phyloP scores from a whole-genome alignment of 2,888 invertebrate species.

The Zele albiditarsus region DNA sequence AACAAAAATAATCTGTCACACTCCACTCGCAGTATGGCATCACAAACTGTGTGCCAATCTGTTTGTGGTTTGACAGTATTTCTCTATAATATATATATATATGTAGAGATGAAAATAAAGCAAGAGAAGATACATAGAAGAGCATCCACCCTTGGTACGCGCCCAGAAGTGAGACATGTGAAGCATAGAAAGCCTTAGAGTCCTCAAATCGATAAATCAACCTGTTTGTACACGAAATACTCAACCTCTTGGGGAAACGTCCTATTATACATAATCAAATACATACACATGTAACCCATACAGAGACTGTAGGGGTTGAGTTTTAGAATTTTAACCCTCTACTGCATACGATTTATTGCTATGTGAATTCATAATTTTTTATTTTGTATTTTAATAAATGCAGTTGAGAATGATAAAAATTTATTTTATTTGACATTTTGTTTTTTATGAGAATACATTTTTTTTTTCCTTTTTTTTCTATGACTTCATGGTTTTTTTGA shows the following conservation, averaged over 20 bases:
- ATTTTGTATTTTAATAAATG: no score
- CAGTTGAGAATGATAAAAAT: no score
- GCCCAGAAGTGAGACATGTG: constrained; percentile 19
- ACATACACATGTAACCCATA: background rate
- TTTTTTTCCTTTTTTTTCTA: no score
- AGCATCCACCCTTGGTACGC: background rate
- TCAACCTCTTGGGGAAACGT: background rate
- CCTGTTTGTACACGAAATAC: constrained; percentile 21
- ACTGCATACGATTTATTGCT: no score
- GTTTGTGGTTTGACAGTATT: background rate
- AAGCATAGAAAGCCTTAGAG: constrained; percentile 7
- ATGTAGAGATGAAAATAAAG: background rate
- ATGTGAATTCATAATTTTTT: no score
- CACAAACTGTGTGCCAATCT: background rate
- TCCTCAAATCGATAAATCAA: constrained; percentile 33
- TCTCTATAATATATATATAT: background rate
- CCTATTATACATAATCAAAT: background rate
- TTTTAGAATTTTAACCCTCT: background rate
- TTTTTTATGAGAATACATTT: no score
- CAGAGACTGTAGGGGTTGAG: background rate
- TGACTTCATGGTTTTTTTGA: no score
- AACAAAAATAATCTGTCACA: background rate
- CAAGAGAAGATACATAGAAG: background rate
- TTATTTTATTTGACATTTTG: no score
- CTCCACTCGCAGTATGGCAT: background rate